Evolutionary conservation across 1,140 invertebrate species (phyloP).

Genomic region (Anagrus nilaparvatae): DNA sequence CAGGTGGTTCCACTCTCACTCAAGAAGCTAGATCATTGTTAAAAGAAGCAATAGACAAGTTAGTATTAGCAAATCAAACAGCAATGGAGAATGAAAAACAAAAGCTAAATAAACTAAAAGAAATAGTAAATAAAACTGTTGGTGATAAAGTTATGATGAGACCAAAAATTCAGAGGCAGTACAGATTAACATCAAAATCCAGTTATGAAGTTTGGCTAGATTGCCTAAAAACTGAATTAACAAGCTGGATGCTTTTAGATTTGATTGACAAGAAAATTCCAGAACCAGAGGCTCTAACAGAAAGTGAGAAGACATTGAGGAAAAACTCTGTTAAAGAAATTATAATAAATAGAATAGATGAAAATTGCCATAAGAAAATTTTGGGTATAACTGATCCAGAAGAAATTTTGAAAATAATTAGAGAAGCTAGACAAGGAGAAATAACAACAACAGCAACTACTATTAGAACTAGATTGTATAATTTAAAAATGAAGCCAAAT

Average conservation of each 20-base stretch:
- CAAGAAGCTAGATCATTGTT: conserved; percentile 1
- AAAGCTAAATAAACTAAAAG: conserved; percentile 3
- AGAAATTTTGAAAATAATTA: conserved; percentile 15
- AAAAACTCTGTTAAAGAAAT: conserved; percentile 21
- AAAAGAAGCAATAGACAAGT: conserved; percentile 10
- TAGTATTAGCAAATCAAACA: no score
- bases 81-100: no score
- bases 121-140: conserved; percentile 14
- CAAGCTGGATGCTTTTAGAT: conserved; percentile 18
- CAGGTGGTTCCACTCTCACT: no score
- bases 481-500: conserved; percentile 11
- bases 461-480: conserved; percentile 17
- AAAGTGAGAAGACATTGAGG: conserved; percentile 6
- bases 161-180: conserved; percentile 18
- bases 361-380: conserved; percentile 19
- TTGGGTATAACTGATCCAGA: conserved; percentile 17
- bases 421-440: conserved; percentile 16
- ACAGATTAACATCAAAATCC: conserved; percentile 17
- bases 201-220: conserved; percentile 22
- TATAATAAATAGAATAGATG: conserved; percentile 18
- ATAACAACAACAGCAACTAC: conserved; percentile 16
- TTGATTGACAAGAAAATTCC: conserved; percentile 16
- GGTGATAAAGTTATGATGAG: conserved; percentile 11
- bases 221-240: conserved; percentile 19
- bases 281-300: conserved; percentile 11